A percentile compares a stretch with the other conserved stretches of the same genome.
Evolutionary conservation across 2,797 vertebrate genomes (phyloP).

Genomic region (Bradypus variegatus): DNA sequence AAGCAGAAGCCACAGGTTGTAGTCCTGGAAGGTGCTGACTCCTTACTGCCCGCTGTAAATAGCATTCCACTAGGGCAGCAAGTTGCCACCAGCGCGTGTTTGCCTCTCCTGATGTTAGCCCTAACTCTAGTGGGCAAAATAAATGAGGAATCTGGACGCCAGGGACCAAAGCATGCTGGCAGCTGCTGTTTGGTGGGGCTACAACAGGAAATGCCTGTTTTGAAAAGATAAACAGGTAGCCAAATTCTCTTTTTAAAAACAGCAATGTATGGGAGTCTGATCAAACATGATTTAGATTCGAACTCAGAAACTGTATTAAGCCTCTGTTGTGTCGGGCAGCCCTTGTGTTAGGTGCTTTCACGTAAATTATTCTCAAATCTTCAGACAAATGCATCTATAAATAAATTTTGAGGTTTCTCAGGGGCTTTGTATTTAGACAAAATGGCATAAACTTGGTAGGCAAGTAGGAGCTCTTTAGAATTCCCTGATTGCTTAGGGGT

Average conservation of each 20-base stretch:
- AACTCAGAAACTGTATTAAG: not conserved
- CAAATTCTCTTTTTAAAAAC: not conserved
- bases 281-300: not conserved
- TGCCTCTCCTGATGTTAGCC: not conserved
- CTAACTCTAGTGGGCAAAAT: too few relatives aligned
- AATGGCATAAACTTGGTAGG: not conserved
- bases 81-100: too few relatives aligned
- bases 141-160: not conserved
- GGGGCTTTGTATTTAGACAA: not conserved
- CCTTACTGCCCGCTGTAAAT: not conserved
- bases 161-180: not conserved
- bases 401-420: not conserved
- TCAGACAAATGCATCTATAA: not conserved
- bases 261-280: not conserved
- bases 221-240: not conserved
- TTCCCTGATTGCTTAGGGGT: not conserved
- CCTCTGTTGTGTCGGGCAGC: not conserved
- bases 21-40: not conserved
- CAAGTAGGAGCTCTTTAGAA: not conserved
- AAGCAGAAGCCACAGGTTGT: not conserved
- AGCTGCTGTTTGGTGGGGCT: not conserved
- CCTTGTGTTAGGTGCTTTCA: not conserved
- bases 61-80: accelerated
- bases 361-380: not conserved
- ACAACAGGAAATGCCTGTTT: not conserved